Percentiles rank a stretch among this genome's conserved stretches.
These are phyloP conservation scores for Pampusana beccarii DNA, from an alignment of 2,113 vertebrate genomes.

Conservation along the genomic window DNA sequence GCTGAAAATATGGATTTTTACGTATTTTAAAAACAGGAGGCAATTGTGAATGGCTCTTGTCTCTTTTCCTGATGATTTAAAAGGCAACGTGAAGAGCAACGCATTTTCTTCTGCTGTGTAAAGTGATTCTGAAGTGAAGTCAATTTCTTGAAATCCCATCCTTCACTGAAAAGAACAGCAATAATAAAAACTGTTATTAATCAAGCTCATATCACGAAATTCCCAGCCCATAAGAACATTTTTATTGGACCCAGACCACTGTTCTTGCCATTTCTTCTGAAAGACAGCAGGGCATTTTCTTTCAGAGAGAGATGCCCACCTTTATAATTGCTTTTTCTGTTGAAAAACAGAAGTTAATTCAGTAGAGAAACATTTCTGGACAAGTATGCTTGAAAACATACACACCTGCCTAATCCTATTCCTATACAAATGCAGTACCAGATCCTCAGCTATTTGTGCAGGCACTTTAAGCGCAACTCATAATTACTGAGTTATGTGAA, in stretches of 20 bases:
- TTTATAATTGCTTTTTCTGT: neutral
- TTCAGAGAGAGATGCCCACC: neutral
- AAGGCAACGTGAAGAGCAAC: neutral
- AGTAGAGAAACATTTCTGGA: neutral
- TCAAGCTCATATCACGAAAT: neutral
- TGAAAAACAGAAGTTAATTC: neutral
- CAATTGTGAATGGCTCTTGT: neutral
- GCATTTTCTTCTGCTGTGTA: neutral
- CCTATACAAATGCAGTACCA: neutral
- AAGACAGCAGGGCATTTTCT: neutral
- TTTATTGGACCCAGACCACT: neutral
- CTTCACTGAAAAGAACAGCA: slow-evolving; percentile 42
- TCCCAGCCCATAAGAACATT: neutral
- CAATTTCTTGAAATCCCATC: neutral
- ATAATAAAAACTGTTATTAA: neutral
- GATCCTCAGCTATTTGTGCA: neutral
- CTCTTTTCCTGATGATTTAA: neutral
- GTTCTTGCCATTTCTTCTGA: neutral
- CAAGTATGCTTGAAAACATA: neutral
- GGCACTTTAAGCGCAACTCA: neutral
- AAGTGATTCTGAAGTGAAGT: neutral
- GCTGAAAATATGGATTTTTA: neutral
- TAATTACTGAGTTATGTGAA: neutral
- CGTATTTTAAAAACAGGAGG: neutral
- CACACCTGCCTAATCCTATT: neutral